Evolutionary conservation across 1,140 invertebrate species (phyloP), one percentile per base, ranked within the genome.

Genomic region (Diorhabda sublineata): DNA sequence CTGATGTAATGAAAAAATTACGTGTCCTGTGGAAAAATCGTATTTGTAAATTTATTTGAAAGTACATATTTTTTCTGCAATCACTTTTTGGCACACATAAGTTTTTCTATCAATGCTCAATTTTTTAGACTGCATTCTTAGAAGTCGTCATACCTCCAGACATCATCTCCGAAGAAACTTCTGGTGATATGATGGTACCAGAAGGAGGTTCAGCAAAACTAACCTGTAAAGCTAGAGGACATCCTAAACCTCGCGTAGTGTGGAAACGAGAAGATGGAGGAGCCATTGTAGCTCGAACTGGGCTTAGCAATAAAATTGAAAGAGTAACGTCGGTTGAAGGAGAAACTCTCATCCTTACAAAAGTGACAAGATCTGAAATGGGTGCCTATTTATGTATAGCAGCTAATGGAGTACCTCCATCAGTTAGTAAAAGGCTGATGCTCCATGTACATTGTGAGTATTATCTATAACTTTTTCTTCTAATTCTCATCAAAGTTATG

Each of bases 91-190:
- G 26, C 26, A 26, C 26, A 26, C 26, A 26, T 26, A 26, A 26
- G 26, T 26, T 26, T 26, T 26, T 26, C 26, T 26, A 1, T 26
- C 0, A 26, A 26, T 26, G 26, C 4, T 61, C 42, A 11, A 52
- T 7, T 61, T 73, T 69, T 26, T 81, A 93, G 92, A 93, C 91
- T 61, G 92, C 91, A 69, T 91, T 87, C 78, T 80, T 95, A 75
- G 92, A 95, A 81, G 92, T 95, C 58, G 93, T 95, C 2, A 94
- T 96, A 74, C 93, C 94, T 9, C 94, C 94, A 44, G 93, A 96
- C 77, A 95, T 96, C 72, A 87, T 94, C 66, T 92, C 92, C 74
- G 91, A 94, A 76, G 92, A 95, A 76, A 94, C 92, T 3, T 92
- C 93, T 59, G 90, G 93, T 41, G 94, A 96, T 78, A 88, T 95